A percentile compares a stretch with the other conserved stretches of the same genome.
These are phyloP conservation scores for Coremacera marginata DNA, from an alignment of 2,888 invertebrate genomes.

Conservation along the genomic window DNA sequence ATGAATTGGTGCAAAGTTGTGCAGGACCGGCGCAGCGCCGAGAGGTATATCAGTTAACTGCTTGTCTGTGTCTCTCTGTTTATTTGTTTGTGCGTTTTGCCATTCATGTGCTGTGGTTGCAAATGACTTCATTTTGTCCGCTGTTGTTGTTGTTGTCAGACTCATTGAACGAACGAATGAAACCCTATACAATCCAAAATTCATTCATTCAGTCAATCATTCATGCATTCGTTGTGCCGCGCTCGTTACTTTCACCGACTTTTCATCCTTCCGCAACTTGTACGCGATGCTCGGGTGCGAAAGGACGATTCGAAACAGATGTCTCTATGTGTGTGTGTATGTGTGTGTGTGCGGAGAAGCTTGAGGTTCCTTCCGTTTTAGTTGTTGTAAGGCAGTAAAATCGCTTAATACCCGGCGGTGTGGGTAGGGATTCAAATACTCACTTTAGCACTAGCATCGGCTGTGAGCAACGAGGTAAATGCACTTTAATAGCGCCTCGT, in stretches of 20 bases:
- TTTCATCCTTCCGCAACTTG: background rate
- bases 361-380: constrained; percentile 27
- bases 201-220: background rate
- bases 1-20: no score
- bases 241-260: background rate
- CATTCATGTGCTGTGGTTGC: constrained; percentile 27
- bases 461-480: constrained; percentile 1
- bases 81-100: background rate
- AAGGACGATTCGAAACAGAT: constrained; percentile 21
- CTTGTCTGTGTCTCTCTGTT: background rate
- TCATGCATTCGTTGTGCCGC: constrained; percentile 13
- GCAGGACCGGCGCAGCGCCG: no score
- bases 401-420: constrained; percentile 15
- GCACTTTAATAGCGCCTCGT: constrained; percentile 7
- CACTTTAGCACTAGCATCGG: background rate
- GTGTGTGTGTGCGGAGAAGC: background rate
- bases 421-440: background rate
- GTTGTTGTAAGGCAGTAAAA: constrained; percentile 26
- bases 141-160: no score
- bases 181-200: background rate
- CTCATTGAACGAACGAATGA: background rate
- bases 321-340: background rate
- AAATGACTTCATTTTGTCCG: constrained; percentile 17
- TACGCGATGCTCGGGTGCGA: background rate
- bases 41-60: background rate